Evolutionary conservation across 1,140 invertebrate species (phyloP), one percentile per base, ranked within the genome.

Genomic region (Diorhabda sublineata): DNA sequence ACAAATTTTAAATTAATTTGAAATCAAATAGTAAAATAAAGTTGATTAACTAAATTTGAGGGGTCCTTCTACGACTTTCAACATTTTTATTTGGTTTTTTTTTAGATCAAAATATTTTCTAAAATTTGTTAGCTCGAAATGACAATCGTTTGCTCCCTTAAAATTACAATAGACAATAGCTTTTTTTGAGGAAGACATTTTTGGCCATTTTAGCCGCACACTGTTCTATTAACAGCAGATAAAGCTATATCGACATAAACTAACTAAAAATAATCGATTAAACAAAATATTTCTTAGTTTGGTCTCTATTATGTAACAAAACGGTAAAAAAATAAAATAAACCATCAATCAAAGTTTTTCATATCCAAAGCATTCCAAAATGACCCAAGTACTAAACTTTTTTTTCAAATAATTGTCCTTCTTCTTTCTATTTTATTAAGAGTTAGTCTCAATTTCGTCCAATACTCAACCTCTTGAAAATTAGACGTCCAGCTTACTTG

Each of bases 81-180:
- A 26, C 45, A 52, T 52, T 52, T 52, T 11, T 11, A 11, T 11
- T 11, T 11, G 11, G 11, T 11, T 11, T 52, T 52, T 52, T 52
- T 52, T 6, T 52, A 6, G 5, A 6, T 52, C 5, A 52, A 52
- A 5, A 52, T 52, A 1, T 60, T 42, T 5, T 60, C 8, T 26
- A 59, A 59, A 65, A 69, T 74, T 74, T 74, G 73, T 74, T 72
- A 77, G 76, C 76, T 77, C 76, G 74, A 73, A 76, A 74, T 75
- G 75, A 78, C 76, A 78, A 76, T 74, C 6, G 47, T 75, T 76
- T 75, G 72, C 75, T 78, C 75, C 75, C 76, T 70, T 73, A 73
- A 73, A 71, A 73, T 75, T 77, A 75, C 75, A 78, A 74, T 75
- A 75, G 74, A 76, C 73, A 76, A 74, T 78, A 78, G 76, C 76